Evolutionary conservation across 2,113 vertebrate genomes (phyloP), one percentile per base, ranked within the genome.

Genomic region (Gallinago jamesoni): DNA sequence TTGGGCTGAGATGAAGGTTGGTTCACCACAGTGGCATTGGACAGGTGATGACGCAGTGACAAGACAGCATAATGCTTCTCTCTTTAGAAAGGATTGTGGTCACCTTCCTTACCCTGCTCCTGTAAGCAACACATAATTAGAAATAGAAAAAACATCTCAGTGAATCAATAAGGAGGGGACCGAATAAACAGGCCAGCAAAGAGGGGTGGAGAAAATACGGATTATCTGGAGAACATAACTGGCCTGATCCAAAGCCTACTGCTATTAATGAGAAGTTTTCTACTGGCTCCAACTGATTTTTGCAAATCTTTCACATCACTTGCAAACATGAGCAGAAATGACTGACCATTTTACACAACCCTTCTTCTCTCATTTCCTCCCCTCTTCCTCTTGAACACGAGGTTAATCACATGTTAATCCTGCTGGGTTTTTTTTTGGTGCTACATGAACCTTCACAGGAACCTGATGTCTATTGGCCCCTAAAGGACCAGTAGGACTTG

Each of bases 41-140:
- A 25, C 12, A 74, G 74, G 7, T 6, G 4, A 21, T 82, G 70
- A 76, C 0, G 0, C 43, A 47, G 56, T 1, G 1, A 48, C n/a
- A 67, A 55, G 76, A n/a, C 20, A 50, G 12, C 23, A 55, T 73
- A 62, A 68, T 1, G 4, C 80, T 76, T 50, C 74, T 73, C 31
- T 89, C 73, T 96, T 89, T 64, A 91, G 56, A 73, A 91, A 56
- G 18, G 25, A 19, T 33, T 87, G 77, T 0, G 0, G 31, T 84
- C 74, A 66, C 25, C 31, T 88, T 91, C 47, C 66, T 84, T 45
- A 39, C 23, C 20, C 45, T 67, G 43, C 6, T 81, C 66, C 74
- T 95, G 62, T 60, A 83, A 96, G n/a, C 33, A 84, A 89, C 6
- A 2, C 31, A 47, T 63, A 91, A 89, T 79, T 93, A 96, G 74